Base-by-base conservation (phyloP, 2,113 vertebrate genomes). In the Gasterosteus aculeatus region DNA sequence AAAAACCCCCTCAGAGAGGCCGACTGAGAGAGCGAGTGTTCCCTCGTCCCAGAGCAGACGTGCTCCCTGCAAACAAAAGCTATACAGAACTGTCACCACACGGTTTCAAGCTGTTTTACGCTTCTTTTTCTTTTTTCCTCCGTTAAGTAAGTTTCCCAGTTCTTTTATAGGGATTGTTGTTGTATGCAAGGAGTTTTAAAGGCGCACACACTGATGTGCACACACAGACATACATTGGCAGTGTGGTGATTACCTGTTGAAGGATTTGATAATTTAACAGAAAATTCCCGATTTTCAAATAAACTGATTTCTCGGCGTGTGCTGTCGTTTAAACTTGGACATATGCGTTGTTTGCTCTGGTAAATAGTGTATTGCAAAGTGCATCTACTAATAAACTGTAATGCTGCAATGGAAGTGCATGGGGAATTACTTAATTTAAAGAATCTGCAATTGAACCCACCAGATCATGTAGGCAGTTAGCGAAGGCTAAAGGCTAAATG, bases 21-120 rank as follows among this genome's bases (percentile, higher is more conserved):
- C 33, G 33, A 35, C 33, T 3, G 33, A 35, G 33, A 35, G 78
- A 69, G 80, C 4, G 51, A 66, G 75, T 84, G 82, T 72, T 77
- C 57, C 67, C 47, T 41, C 10, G 72, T 88, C 71, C 75, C 75
- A 69, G 65, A 78, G 26, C 75, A 87, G 70, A 83, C 83, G 41
- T 8, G 18, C 81, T 78, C 76, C 78, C 75, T 72, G 72, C 69
- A 80, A 73, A 87, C 80, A 78, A 81, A 90, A 75, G 77, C 64
- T 39, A 7, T 14, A 63, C 53, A 51, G 38, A 70, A 59, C 18
- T 47, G 31, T 74, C 31, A 39, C 49, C 51, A 72, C 69, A 75
- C 72, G 62, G 42, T 82, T 81, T 84, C 58, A 65, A 47, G 44
- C 57, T 41, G 29, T 59, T 77, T 72, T 41, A 2, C 8, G 44